These are phyloP conservation scores for Poecile atricapillus DNA, from an alignment of 2,113 vertebrate genomes.

Conservation along the genomic window DNA sequence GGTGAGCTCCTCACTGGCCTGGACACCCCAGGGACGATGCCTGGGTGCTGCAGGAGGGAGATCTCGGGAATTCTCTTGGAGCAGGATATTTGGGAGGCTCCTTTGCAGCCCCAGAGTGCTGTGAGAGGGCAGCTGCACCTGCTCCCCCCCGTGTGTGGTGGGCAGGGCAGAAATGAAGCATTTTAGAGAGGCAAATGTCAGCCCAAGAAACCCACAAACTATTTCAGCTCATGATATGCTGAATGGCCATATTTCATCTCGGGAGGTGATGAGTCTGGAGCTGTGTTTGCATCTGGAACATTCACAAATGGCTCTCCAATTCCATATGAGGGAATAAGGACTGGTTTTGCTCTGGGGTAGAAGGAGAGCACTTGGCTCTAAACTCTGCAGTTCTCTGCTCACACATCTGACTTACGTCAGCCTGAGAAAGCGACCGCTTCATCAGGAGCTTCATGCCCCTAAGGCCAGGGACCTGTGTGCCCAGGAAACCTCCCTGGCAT, in stretches of 20 bases:
- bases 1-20: background rate
- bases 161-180: background rate
- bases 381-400: background rate
- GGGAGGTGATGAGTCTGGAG: background rate
- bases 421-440: background rate
- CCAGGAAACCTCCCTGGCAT: background rate
- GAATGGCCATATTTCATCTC: accelerated
- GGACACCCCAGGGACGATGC: background rate
- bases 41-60: background rate
- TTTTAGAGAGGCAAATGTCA: background rate
- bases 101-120: background rate
- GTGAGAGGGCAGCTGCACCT: background rate
- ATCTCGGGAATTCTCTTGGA: accelerated
- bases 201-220: background rate
- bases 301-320: background rate
- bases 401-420: background rate
- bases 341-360: background rate
- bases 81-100: background rate
- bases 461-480: background rate
- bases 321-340: conserved; percentile 15
- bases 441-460: background rate
- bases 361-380: background rate
- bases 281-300: background rate
- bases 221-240: accelerated
- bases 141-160: background rate